Percentiles rank a stretch among this genome's conserved stretches.
Evolutionary conservation across 2,888 invertebrate species (phyloP).

Genomic region (Stenurella melanura): DNA sequence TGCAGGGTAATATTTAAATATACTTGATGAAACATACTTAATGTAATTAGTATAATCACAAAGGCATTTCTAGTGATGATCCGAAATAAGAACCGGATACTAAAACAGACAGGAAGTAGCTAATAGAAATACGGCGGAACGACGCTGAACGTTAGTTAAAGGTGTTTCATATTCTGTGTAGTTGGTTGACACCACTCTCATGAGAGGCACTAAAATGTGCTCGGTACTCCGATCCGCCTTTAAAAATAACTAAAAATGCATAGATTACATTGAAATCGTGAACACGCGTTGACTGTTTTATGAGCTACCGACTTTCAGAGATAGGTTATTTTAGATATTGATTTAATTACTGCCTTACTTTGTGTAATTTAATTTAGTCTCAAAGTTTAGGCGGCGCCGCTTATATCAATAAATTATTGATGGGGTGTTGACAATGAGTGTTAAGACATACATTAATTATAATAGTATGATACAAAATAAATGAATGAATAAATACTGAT

Average conservation of each 20-base stretch:
- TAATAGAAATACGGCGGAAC: conserved; percentile 49
- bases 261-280: conserved; percentile 49
- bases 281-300: conserved; percentile 56
- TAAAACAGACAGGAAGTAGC: conserved; percentile 45
- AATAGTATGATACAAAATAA: too few species aligned
- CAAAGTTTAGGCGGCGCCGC: background rate
- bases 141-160: conserved; percentile 41
- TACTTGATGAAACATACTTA: conserved; percentile 1
- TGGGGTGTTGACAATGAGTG: too few species aligned
- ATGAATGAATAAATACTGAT: too few species aligned
- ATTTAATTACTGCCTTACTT: conserved; percentile 20
- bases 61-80: conserved; percentile 26
- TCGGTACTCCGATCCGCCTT: conserved; percentile 24
- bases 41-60: conserved; percentile 28
- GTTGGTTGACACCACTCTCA: conserved; percentile 32
- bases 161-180: conserved; percentile 45
- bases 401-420: background rate
- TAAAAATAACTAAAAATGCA: conserved; percentile 44
- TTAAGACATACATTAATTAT: too few species aligned
- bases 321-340: conserved; percentile 39
- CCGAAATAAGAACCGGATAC: conserved; percentile 46
- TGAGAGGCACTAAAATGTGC: conserved; percentile 22
- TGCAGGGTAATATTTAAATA: background rate
- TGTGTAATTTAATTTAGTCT: background rate
- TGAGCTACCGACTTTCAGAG: conserved; percentile 48